A percentile compares a stretch with the other conserved stretches of the same genome.
Conservation (phyloP, 2,797 vertebrate genomes). For the Myotis vivesi region DNA sequence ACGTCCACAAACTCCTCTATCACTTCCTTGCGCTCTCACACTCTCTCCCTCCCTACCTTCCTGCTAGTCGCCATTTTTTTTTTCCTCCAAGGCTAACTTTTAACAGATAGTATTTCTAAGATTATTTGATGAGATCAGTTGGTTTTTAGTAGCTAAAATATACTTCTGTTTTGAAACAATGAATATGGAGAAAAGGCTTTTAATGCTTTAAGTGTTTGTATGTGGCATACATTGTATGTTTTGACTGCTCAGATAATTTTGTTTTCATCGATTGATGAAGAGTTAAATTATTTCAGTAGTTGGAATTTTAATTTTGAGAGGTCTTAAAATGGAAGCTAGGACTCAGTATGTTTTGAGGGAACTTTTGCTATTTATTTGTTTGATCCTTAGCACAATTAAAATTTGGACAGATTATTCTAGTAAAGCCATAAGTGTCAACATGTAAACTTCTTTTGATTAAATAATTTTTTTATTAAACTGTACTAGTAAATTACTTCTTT, state of each 20-base stretch:
- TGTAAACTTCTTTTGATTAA: constrained; percentile 79
- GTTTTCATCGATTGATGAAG: constrained; percentile 41
- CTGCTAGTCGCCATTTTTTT: too few species aligned
- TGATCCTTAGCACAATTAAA: constrained; percentile 62
- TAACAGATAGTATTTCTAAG: constrained; percentile 33
- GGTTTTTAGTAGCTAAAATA: constrained; percentile 43
- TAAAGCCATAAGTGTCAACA: constrained; percentile 72
- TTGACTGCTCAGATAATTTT: constrained; percentile 25
- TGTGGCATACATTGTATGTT: constrained; percentile 43
- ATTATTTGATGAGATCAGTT: constrained; percentile 52
- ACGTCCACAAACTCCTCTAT: too few species aligned
- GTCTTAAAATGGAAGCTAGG: constrained; percentile 36
- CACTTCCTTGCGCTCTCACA: too few species aligned
- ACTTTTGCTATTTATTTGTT: constrained; percentile 53
- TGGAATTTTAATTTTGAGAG: constrained; percentile 53
- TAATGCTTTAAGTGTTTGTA: constrained; percentile 52
- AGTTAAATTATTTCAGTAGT: constrained; percentile 35
- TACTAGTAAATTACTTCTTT: constrained; percentile 65
- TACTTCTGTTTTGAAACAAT: constrained; percentile 46
- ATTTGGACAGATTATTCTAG: constrained; percentile 68
- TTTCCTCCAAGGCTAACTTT: constrained; percentile 10
- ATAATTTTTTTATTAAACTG: constrained; percentile 73
- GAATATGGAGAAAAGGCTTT: constrained; percentile 48
- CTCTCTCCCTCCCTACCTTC: too few species aligned
- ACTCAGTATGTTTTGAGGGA: constrained; percentile 53